Percentiles rank a stretch among this genome's conserved stretches.
These are phyloP conservation scores for Tetrapedia diversipes DNA, from an alignment of 2,888 invertebrate species.

Conservation along the genomic window DNA sequence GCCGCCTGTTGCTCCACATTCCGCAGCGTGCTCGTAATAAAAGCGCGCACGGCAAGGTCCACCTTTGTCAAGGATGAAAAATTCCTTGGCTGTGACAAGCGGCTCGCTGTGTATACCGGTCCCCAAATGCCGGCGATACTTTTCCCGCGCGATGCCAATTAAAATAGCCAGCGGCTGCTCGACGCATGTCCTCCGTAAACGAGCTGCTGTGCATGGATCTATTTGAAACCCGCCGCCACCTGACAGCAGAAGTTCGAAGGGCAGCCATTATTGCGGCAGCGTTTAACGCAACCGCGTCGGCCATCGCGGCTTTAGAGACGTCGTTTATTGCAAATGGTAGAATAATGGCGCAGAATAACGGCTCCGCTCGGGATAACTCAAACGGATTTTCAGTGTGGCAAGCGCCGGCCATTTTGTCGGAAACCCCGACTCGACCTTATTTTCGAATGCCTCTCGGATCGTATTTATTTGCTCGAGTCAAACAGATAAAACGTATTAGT, in stretches of 20 bases:
- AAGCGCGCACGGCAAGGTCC: constrained; percentile 74
- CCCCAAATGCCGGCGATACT: constrained; percentile 59
- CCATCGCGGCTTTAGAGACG: constrained; percentile 12
- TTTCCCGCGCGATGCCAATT: constrained; percentile 35
- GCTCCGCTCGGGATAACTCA: too few relatives aligned
- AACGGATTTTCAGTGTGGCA: too few relatives aligned
- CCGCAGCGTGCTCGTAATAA: constrained; percentile 63
- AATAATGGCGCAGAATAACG: constrained; percentile 31
- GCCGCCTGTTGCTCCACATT: constrained; percentile 75
- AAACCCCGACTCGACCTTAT: background rate
- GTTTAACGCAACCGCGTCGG: too few relatives aligned
- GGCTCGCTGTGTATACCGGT: constrained; percentile 62
- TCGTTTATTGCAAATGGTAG: constrained; percentile 6
- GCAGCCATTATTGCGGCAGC: background rate
- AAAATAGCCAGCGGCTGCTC: background rate
- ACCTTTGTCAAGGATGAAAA: constrained; percentile 76
- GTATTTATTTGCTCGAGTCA: too few relatives aligned
- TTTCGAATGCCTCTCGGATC: too few relatives aligned
- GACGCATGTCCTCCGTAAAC: background rate
- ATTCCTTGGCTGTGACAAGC: constrained; percentile 51
- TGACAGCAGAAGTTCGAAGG: background rate
- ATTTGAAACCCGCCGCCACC: too few relatives aligned
- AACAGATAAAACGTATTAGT: too few relatives aligned
- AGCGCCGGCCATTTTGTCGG: background rate
- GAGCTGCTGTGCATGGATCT: background rate